Evolutionary conservation across 1,140 invertebrate genomes (phyloP).

Genomic region (Penaeus chinensis): DNA sequence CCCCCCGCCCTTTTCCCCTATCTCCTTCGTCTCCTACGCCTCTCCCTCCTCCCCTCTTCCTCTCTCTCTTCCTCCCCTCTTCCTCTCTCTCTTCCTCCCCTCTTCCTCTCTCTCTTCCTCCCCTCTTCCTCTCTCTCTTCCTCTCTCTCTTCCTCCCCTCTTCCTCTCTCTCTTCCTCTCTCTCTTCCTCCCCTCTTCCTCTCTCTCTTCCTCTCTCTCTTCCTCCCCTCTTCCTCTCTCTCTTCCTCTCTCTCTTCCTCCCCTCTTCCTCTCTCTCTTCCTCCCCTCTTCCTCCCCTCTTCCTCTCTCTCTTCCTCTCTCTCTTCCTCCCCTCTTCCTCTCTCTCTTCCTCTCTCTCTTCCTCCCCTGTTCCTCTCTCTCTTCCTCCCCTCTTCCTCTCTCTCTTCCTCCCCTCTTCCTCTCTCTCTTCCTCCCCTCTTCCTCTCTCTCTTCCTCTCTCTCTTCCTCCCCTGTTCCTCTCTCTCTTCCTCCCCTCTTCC

Average conservation of each 20-base stretch:
- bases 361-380: not conserved
- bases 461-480: not conserved
- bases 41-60: not conserved
- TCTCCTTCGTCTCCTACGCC: not conserved
- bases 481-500: not conserved
- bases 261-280: too few species aligned
- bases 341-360: not conserved
- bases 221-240: not conserved
- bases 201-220: too few species aligned
- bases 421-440: not conserved
- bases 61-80: too few species aligned
- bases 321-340: not conserved
- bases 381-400: not conserved
- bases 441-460: not conserved
- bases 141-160: not conserved
- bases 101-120: too few species aligned
- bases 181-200: too few species aligned
- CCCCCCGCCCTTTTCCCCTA: not conserved
- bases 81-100: too few species aligned
- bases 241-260: too few species aligned
- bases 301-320: not conserved
- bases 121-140: too few species aligned
- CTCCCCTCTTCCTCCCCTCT: not conserved
- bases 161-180: not conserved
- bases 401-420: not conserved